Evolutionary conservation across 2,113 vertebrate species (phyloP).

Genomic region (Nothocercus nigrocapillus): DNA sequence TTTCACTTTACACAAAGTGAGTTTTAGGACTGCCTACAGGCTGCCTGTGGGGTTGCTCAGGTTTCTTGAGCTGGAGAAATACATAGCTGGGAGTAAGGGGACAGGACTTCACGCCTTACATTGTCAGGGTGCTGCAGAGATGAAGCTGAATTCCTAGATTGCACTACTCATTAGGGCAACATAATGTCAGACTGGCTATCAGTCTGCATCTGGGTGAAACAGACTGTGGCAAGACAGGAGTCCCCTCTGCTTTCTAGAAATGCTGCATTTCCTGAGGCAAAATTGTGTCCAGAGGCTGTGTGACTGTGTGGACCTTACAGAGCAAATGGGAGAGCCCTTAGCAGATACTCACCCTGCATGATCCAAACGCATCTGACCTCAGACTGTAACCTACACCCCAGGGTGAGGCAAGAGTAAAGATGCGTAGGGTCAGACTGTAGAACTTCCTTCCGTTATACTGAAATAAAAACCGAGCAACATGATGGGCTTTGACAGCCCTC

Average conservation of each 20-base stretch:
- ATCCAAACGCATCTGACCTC: background rate
- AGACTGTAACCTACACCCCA: background rate
- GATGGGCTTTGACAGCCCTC: background rate
- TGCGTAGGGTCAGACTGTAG: background rate
- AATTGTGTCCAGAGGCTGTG: background rate
- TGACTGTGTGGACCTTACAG: background rate
- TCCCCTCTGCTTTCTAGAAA: background rate
- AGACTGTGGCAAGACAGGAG: background rate
- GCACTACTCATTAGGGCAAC: too few species aligned
- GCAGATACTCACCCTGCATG: background rate
- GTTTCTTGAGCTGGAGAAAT: background rate
- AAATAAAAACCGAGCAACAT: background rate
- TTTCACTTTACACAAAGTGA: too few species aligned
- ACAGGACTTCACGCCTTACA: background rate
- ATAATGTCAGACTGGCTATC: background rate
- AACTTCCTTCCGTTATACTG: background rate
- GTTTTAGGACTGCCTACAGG: background rate
- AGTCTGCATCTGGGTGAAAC: fast-evolving
- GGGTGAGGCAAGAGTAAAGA: background rate
- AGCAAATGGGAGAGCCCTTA: background rate
- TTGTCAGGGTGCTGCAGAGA: background rate
- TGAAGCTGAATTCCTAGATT: background rate
- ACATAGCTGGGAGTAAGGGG: background rate
- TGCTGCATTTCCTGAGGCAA: background rate
- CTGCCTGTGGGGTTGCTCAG: background rate